Conservation (phyloP, 2,888 invertebrate species). For the Smittia sp. region DNA sequence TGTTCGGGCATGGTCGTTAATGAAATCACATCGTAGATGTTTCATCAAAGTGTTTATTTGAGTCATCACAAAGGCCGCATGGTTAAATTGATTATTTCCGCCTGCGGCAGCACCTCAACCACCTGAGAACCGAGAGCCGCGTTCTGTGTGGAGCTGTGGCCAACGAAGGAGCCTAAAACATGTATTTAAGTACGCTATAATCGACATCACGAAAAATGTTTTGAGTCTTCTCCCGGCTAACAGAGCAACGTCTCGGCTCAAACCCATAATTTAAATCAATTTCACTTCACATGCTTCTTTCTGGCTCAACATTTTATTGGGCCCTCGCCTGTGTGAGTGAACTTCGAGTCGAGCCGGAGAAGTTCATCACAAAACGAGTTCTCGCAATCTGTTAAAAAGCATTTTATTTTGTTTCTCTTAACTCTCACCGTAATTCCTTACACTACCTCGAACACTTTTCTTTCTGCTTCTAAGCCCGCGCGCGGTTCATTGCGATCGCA, state of each 20-base stretch:
- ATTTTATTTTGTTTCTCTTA: slow-evolving; percentile 2
- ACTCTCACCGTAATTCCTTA: not conserved
- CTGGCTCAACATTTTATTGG: not conserved
- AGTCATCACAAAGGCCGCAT: slow-evolving; percentile 35
- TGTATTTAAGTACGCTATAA: slow-evolving; percentile 22
- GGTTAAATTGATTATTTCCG: slow-evolving; percentile 40
- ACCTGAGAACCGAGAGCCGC: not conserved
- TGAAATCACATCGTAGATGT: slow-evolving; percentile 31
- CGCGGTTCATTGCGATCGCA: not conserved
- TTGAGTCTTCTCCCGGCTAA: slow-evolving; percentile 13
- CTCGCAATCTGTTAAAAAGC: slow-evolving; percentile 12
- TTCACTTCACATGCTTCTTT: slow-evolving; percentile 16
- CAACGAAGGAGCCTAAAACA: slow-evolving; percentile 8
- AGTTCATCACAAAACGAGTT: slow-evolving; percentile 12
- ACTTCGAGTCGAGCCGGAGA: not conserved
- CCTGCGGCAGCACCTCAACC: not conserved
- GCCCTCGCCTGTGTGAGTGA: not conserved
- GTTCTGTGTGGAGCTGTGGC: not conserved
- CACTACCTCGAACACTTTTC: not conserved
- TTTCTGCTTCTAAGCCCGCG: not conserved
- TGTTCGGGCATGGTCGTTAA: not conserved
- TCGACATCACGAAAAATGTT: slow-evolving; percentile 32
- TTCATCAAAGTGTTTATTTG: slow-evolving; percentile 35
- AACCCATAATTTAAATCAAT: slow-evolving; percentile 40
- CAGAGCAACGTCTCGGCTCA: slow-evolving; percentile 19